These are phyloP conservation scores for Coelogynopora nodosa DNA, from an alignment of 2,888 invertebrate genomes.

Conservation along the genomic window DNA sequence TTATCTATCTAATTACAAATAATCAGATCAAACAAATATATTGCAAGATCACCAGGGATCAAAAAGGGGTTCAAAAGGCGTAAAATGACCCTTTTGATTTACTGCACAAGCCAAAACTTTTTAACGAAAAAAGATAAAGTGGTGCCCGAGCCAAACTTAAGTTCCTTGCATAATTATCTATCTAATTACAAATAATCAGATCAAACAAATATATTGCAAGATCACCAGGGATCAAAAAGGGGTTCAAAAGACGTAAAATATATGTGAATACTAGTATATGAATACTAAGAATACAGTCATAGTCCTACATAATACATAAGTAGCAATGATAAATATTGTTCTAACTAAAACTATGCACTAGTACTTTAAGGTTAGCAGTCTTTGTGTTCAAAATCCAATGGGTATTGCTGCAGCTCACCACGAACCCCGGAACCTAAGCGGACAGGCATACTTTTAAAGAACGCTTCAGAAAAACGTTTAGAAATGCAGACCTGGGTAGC, in stretches of 20 bases:
- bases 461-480: background rate
- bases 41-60: background rate
- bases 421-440: background rate
- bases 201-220: background rate
- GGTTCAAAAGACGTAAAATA: too few relatives aligned
- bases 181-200: too few relatives aligned
- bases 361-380: background rate
- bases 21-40: too few relatives aligned
- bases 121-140: too few relatives aligned
- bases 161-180: too few relatives aligned
- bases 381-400: background rate
- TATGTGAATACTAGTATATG: too few relatives aligned
- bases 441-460: background rate
- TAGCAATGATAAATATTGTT: background rate
- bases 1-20: too few relatives aligned
- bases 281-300: too few relatives aligned
- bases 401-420: background rate
- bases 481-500: background rate
- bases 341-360: background rate
- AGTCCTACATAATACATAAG: too few relatives aligned
- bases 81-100: background rate
- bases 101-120: background rate
- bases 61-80: background rate
- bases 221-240: too few relatives aligned
- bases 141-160: too few relatives aligned